phyloP scores from a whole-genome alignment of 2,888 invertebrate genomes.

The Phytoseiulus persimilis region DNA sequence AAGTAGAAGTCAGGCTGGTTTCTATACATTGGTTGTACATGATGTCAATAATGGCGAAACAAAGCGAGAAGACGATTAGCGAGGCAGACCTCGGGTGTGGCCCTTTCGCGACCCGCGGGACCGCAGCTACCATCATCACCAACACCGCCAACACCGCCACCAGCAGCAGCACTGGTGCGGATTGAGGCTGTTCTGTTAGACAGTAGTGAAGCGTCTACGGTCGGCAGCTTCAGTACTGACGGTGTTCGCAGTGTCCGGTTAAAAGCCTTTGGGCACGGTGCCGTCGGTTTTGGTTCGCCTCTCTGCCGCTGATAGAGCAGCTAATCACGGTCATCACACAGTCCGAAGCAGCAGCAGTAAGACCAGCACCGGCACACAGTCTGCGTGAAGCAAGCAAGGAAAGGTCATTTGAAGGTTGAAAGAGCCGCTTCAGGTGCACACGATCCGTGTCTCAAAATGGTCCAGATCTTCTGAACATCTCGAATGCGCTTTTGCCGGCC shows the following conservation, averaged over 20 bases:
- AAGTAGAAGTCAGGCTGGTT: neutral
- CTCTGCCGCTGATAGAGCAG: neutral
- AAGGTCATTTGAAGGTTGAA: conserved; percentile 5
- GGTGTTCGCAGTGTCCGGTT: neutral
- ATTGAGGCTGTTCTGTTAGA: neutral
- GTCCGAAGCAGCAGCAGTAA: neutral
- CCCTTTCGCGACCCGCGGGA: neutral
- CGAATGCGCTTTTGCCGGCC: neutral
- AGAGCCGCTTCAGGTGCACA: neutral
- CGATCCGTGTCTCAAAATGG: neutral
- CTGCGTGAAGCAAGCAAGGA: neutral
- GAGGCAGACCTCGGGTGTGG: neutral
- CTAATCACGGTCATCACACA: conserved; percentile 5
- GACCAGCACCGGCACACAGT: neutral
- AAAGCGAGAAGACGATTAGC: neutral
- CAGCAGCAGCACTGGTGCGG: neutral
- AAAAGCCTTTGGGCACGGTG: conserved; percentile 5
- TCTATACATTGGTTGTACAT: neutral
- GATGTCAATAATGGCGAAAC: neutral
- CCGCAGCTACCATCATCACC: neutral
- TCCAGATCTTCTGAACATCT: neutral
- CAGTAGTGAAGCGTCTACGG: neutral
- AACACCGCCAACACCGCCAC: no score
- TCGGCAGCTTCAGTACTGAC: neutral
- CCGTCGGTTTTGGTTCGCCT: neutral